A percentile compares a stretch with the other conserved stretches of the same genome.
Evolutionary conservation across 2,888 invertebrate species (phyloP).

Genomic region (Caenorhabditis sp.): DNA sequence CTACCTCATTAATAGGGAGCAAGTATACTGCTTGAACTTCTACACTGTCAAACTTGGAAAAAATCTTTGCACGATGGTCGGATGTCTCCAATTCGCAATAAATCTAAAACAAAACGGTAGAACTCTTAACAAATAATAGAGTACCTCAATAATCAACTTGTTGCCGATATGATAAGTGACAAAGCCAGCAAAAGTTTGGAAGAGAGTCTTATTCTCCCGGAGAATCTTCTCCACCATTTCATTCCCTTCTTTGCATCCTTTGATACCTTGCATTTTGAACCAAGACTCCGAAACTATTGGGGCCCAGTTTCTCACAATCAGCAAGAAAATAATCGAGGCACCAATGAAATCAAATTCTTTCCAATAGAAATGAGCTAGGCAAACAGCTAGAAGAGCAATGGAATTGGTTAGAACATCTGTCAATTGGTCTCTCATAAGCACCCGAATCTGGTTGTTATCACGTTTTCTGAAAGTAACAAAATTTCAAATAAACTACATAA

Average conservation of each 20-base stretch:
- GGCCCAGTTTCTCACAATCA: constrained; percentile 64
- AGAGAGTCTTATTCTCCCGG: not conserved
- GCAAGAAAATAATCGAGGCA: constrained; percentile 54
- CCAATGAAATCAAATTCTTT: constrained; percentile 65
- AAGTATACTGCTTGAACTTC: constrained; percentile 31
- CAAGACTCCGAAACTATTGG: constrained; percentile 51
- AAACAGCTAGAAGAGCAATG: constrained; percentile 60
- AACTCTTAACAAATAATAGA: not conserved
- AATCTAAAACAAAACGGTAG: constrained; percentile 21
- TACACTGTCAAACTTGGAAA: constrained; percentile 19
- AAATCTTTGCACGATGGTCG: constrained; percentile 7
- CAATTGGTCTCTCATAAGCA: constrained; percentile 66
- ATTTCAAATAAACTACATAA: too few relatives aligned
- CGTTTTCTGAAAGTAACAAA: constrained; percentile 53
- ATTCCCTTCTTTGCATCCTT: constrained; percentile 38
- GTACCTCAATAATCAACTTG: constrained; percentile 50
- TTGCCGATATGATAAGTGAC: constrained; percentile 55
- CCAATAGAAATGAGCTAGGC: constrained; percentile 31
- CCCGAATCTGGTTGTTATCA: constrained; percentile 58
- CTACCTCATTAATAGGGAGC: constrained; percentile 19
- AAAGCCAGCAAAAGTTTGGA: constrained; percentile 30
- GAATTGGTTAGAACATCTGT: constrained; percentile 64
- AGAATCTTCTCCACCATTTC: constrained; percentile 29
- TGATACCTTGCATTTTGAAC: constrained; percentile 54
- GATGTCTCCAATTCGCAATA: constrained; percentile 27